Conservation (phyloP, 2,797 vertebrate species). For the Gephyroberyx darwinii region DNA sequence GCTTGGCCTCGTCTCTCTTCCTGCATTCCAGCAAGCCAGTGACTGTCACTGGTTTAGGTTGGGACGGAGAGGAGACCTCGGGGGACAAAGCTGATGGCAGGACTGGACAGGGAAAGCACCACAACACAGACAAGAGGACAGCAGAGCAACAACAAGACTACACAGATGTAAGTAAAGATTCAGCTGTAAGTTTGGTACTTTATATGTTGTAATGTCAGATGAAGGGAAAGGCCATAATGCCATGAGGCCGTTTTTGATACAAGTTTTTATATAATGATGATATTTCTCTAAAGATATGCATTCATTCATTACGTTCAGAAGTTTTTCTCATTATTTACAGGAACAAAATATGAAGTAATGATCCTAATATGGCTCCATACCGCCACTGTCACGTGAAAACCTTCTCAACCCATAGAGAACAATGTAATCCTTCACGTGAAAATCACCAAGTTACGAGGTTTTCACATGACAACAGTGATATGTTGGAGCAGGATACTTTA, state of each 20-base stretch:
- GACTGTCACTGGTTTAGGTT: slow-evolving; percentile 38
- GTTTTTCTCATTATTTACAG: no score
- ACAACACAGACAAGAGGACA: background rate
- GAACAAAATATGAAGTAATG: no score
- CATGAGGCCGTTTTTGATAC: no score
- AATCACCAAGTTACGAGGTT: background rate
- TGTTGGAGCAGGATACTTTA: no score
- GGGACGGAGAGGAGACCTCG: slow-evolving; percentile 41
- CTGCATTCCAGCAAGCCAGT: slow-evolving; percentile 81
- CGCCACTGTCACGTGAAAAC: no score
- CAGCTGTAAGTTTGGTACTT: background rate
- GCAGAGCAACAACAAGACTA: background rate
- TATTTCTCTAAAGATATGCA: no score
- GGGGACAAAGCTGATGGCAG: slow-evolving; percentile 21
- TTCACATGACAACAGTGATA: background rate
- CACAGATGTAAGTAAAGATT: background rate
- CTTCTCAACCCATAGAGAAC: no score
- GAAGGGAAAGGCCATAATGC: background rate
- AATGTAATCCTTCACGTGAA: no score
- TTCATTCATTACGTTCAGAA: no score
- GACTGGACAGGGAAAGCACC: slow-evolving; percentile 39
- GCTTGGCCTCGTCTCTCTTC: slow-evolving; percentile 81
- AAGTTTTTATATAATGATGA: background rate
- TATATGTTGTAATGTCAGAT: background rate
- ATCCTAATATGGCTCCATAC: no score